Conservation (phyloP, 2,888 invertebrate genomes). For the Ochropleura plecta region DNA sequence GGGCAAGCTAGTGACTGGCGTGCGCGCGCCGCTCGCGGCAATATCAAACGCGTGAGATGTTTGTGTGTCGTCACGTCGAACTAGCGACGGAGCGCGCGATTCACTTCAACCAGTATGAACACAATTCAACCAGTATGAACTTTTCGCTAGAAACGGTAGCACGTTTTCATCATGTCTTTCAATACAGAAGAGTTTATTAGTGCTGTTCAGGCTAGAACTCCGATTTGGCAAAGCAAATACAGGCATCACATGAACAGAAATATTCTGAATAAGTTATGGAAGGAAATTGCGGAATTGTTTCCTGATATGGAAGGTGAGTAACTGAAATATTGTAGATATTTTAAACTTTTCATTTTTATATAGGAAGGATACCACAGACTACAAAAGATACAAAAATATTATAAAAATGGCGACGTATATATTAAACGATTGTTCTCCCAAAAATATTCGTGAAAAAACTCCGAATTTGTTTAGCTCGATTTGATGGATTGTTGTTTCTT, state of each 20-base stretch:
- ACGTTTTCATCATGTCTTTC: background rate
- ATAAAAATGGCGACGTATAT: slow-evolving; percentile 13
- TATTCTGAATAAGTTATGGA: background rate
- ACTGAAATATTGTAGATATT: slow-evolving; percentile 1
- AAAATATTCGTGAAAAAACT: slow-evolving; percentile 61
- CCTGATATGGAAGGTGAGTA: too few relatives aligned
- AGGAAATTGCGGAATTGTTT: slow-evolving; percentile 2
- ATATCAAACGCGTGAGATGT: slow-evolving; percentile 10
- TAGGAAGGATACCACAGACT: background rate
- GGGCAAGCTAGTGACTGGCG: slow-evolving; percentile 10
- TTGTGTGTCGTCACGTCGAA: slow-evolving; percentile 11
- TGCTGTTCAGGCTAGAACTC: slow-evolving; percentile 10
- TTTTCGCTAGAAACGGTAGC: slow-evolving; percentile 4
- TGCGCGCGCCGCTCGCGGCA: background rate
- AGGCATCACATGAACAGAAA: slow-evolving; percentile 8
- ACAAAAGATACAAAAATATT: slow-evolving; percentile 1
- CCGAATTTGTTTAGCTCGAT: slow-evolving; percentile 61
- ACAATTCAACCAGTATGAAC: slow-evolving; percentile 4
- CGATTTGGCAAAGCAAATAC: slow-evolving; percentile 9
- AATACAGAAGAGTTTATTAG: slow-evolving; percentile 9
- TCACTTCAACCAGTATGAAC: too few relatives aligned
- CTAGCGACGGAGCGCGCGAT: slow-evolving; percentile 7
- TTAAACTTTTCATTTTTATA: background rate
- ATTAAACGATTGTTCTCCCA: slow-evolving; percentile 60
- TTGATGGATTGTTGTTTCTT: slow-evolving; percentile 61